Percentiles rank a stretch among this genome's conserved stretches.
Conservation (phyloP, 1,140 invertebrate species). For the Periplaneta americana region DNA sequence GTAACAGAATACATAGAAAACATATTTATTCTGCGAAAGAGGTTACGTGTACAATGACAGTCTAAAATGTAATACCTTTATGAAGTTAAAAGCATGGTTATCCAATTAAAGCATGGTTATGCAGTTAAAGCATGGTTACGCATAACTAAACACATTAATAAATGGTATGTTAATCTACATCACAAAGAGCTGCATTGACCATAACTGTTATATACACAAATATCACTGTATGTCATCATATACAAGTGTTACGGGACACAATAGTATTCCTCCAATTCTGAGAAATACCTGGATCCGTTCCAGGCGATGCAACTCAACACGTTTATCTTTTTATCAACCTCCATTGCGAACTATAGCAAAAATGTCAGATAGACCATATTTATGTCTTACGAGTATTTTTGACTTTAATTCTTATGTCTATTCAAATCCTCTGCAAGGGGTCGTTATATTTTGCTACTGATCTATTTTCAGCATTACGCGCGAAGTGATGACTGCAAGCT, state of each 20-base stretch:
- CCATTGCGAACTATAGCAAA: background rate
- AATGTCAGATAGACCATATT: background rate
- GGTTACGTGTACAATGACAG: no score
- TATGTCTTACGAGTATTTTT: background rate
- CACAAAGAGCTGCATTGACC: no score
- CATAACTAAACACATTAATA: no score
- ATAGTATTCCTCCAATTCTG: background rate
- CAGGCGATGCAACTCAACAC: background rate
- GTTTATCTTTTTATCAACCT: background rate
- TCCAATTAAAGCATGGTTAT: no score
- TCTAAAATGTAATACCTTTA: no score
- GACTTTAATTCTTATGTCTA: background rate
- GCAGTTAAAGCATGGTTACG: no score
- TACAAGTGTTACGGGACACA: background rate
- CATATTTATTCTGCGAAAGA: no score
- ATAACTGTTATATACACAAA: no score
- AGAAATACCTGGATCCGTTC: background rate
- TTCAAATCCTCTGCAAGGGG: background rate
- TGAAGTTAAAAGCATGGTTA: no score
- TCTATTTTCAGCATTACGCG: constrained; percentile 12
- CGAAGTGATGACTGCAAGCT: constrained; percentile 3
- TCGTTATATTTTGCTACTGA: background rate
- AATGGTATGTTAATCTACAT: no score
- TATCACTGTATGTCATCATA: background rate
- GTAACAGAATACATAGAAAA: constrained; percentile 21